These are phyloP conservation scores for Micrasema longulum DNA, from an alignment of 1,140 invertebrate species.

Conservation along the genomic window DNA sequence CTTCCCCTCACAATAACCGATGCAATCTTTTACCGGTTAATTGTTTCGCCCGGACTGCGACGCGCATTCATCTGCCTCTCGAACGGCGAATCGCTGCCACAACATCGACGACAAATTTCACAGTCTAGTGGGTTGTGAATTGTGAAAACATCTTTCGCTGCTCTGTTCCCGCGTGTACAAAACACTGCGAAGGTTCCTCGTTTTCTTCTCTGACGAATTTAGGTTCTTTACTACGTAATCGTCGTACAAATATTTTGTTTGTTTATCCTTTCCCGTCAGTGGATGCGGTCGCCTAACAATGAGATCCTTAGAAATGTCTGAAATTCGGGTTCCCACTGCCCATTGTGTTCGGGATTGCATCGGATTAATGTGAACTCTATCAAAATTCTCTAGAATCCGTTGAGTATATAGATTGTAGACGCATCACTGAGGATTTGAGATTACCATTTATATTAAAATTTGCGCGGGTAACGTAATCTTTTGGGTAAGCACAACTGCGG, in stretches of 20 bases:
- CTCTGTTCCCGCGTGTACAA: slow-evolving; percentile 18
- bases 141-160: slow-evolving; percentile 44
- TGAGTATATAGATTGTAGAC: slow-evolving; percentile 25
- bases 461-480: slow-evolving; percentile 10
- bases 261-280: slow-evolving; percentile 32
- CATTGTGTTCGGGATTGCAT: slow-evolving; percentile 42
- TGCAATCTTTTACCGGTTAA: slow-evolving; percentile 49
- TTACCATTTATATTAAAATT: slow-evolving; percentile 36
- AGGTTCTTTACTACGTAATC: slow-evolving; percentile 26
- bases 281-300: slow-evolving; percentile 39
- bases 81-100: slow-evolving; percentile 4
- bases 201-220: slow-evolving; percentile 17
- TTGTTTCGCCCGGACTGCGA: slow-evolving; percentile 36
- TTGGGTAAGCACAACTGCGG: too few species aligned
- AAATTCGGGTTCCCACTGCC: slow-evolving; percentile 20
- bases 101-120: slow-evolving; percentile 50
- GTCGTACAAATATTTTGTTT: slow-evolving; percentile 38
- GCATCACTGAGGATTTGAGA: slow-evolving; percentile 43
- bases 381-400: slow-evolving; percentile 33
- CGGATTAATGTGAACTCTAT: slow-evolving; percentile 48
- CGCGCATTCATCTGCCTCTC: slow-evolving; percentile 26
- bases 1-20: slow-evolving; percentile 40
- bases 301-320: slow-evolving; percentile 11
- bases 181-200: slow-evolving; percentile 26
- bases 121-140: slow-evolving; percentile 46